phyloP scores from a whole-genome alignment of 2,113 vertebrate genomes.

The Lepisosteus osseus region DNA sequence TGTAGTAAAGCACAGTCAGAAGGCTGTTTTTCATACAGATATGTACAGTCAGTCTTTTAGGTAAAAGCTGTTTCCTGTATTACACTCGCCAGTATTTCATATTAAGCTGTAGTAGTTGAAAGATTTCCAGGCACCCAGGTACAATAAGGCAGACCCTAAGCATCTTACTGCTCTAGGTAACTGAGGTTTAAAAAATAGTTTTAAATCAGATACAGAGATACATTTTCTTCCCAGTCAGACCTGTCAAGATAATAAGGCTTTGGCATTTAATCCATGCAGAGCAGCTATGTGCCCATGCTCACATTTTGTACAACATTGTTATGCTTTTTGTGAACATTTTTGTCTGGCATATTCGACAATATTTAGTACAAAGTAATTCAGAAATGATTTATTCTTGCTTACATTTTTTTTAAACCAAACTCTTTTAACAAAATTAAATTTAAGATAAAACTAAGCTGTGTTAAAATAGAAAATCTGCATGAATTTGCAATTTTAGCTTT shows the following conservation, averaged over 20 bases:
- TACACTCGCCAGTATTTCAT: not conserved
- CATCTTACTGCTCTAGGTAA: not conserved
- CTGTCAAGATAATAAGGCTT: not conserved
- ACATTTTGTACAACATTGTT: not conserved
- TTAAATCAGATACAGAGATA: no score
- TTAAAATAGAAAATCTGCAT: no score
- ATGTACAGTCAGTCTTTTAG: not conserved
- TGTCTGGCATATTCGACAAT: no score
- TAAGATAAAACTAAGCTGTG: no score
- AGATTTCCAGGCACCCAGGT: not conserved
- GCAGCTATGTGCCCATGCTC: not conserved
- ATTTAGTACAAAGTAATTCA: no score
- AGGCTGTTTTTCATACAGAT: not conserved
- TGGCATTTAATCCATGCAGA: not conserved
- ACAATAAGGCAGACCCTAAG: not conserved
- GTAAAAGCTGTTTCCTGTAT: not conserved
- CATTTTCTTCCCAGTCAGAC: not conserved
- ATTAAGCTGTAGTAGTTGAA: not conserved
- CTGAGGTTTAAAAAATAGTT: slow-evolving; percentile 9
- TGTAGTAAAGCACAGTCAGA: not conserved
- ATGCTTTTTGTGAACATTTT: no score
- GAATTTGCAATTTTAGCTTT: no score
- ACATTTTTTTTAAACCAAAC: no score
- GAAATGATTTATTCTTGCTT: no score
- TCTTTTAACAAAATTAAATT: no score